These are phyloP conservation scores for Argyrosomus regius DNA, from an alignment of 2,797 vertebrate genomes.

Conservation along the genomic window DNA sequence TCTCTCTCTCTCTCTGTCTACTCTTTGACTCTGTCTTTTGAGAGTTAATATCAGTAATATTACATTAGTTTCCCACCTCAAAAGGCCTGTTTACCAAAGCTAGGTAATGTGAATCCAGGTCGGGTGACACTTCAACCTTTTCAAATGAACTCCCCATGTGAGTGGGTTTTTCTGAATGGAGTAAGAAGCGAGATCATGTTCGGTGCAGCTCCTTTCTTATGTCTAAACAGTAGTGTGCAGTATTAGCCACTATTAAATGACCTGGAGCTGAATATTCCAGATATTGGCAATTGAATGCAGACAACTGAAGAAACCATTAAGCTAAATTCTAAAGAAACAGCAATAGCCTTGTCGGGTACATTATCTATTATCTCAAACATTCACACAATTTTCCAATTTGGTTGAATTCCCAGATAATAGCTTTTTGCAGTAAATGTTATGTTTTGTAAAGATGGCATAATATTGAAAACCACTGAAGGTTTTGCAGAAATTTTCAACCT, in stretches of 20 bases:
- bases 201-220: background rate
- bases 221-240: constrained; percentile 1
- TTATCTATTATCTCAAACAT: background rate
- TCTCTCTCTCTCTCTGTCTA: too few relatives aligned
- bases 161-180: background rate
- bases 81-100: too few relatives aligned
- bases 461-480: background rate
- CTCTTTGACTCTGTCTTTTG: too few relatives aligned
- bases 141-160: background rate
- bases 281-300: background rate
- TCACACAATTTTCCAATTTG: constrained; percentile 40
- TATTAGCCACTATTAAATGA: background rate
- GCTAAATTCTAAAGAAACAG: background rate
- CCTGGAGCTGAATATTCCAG: background rate
- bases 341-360: background rate
- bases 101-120: background rate
- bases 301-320: background rate
- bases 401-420: constrained; percentile 16
- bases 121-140: background rate
- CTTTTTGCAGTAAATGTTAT: constrained; percentile 33
- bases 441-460: background rate
- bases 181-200: background rate
- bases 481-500: background rate
- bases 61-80: too few relatives aligned
- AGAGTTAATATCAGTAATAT: too few relatives aligned